Evolutionary conservation across 2,797 vertebrate species (phyloP), one percentile per base, ranked within the genome.

Genomic region (Danio tinwini): DNA sequence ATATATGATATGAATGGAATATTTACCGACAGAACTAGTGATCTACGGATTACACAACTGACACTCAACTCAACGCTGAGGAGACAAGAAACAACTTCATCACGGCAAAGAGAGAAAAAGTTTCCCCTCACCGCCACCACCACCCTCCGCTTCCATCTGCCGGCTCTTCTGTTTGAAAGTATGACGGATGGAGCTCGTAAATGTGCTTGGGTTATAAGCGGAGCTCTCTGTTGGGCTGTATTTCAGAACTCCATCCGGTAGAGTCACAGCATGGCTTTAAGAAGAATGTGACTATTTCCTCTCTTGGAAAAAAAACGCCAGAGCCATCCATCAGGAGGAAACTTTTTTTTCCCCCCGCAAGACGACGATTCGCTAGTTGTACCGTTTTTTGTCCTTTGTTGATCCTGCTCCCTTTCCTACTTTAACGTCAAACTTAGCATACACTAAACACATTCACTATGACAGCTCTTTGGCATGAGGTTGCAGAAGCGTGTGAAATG

Each of bases 191-290:
- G 75, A 64, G 68, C 73, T 77, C 44, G 75, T 85, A 75, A 85
- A 86, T 84, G 76, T 61, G 74, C 82, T 86, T 85, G 70, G 76
- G 78, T 84, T 86, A 81, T 78, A 82, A 80, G 76, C 44, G 5
- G 44, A 68, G 47, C 73, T 88, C 85, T 88, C 85, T 61, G 74
- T 81, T 79, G 87, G 82, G 81, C 81, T 69, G 76, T 88, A 84
- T 85, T 83, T 86, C 74, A 86, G 74, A 80, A 55, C 73, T 78
- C 56, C 73, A 83, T 84, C 85, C 71, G 67, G 85, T 40, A 70
- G 69, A 70, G 81, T 58, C 44, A 21, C 53, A 47, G 42, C 67
- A 39, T 10, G 19, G 64, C 76, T 74, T 74, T 79, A 75, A 78
- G 70, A 83, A 81, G 79, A 86, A 82, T 84, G 70, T 55, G 40